phyloP scores from a whole-genome alignment of 2,113 vertebrate species.

The Clarias magur region DNA sequence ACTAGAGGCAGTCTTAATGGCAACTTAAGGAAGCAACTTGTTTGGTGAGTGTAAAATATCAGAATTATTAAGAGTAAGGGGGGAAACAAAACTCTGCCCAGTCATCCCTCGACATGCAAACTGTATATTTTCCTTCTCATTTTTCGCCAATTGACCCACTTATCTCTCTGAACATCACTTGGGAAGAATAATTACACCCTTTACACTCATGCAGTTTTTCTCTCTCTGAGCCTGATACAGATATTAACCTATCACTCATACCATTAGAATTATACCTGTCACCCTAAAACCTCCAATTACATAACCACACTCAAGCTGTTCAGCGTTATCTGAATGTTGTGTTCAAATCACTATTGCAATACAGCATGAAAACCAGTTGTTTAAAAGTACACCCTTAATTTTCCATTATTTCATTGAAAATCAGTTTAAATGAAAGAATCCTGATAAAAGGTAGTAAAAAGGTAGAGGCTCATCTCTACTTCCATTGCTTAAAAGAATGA shows the following conservation, averaged over 20 bases:
- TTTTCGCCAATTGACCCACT: slow-evolving; percentile 15
- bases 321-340: neutral
- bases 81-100: no score
- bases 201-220: neutral
- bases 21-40: neutral
- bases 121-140: neutral
- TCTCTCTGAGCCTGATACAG: neutral
- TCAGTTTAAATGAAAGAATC: neutral
- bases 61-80: neutral
- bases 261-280: neutral
- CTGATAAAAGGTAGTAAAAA: neutral
- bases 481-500: slow-evolving; percentile 19
- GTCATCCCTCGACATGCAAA: neutral
- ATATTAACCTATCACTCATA: neutral
- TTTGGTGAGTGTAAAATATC: neutral
- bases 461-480: slow-evolving; percentile 6
- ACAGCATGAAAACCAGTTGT: neutral
- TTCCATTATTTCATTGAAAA: neutral
- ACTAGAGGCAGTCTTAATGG: neutral
- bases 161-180: slow-evolving; percentile 27
- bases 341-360: neutral
- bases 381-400: slow-evolving; percentile 2
- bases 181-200: slow-evolving; percentile 9
- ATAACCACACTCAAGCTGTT: neutral
- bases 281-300: neutral